Evolutionary conservation across 2,113 vertebrate species (phyloP).

Genomic region (Kryptolebias marmoratus): DNA sequence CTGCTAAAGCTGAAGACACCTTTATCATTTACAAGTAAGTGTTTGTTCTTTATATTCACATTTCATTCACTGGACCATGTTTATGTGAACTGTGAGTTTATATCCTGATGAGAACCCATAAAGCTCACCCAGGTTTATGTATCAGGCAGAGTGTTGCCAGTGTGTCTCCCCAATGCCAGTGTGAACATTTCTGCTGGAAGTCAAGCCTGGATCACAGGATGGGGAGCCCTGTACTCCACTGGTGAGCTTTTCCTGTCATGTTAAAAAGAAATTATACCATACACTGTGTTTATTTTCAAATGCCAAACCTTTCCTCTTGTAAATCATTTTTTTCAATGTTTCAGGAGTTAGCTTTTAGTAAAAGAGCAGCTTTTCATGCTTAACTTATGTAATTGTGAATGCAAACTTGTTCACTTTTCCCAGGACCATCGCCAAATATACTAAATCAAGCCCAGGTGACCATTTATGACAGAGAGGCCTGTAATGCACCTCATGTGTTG

Average conservation of each 20-base stretch:
- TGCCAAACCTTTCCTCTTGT: too few species aligned
- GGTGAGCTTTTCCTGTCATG: conserved; percentile 40
- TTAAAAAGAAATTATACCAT: too few species aligned
- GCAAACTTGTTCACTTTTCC: conserved; percentile 8
- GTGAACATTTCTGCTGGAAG: conserved; percentile 37
- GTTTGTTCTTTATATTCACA: background rate
- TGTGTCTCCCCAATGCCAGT: conserved; percentile 76
- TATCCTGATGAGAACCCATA: background rate
- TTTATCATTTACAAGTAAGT: conserved; percentile 64
- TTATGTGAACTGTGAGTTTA: background rate
- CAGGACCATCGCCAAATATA: conserved; percentile 77
- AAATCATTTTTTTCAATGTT: too few species aligned
- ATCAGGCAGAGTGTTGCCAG: conserved; percentile 65
- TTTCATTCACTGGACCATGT: background rate
- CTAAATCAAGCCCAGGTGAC: conserved; percentile 81
- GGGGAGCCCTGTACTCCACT: conserved; percentile 52
- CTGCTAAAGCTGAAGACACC: conserved; percentile 69
- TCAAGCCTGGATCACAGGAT: conserved; percentile 75
- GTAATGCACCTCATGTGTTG: conserved; percentile 79
- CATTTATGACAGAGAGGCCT: conserved; percentile 78
- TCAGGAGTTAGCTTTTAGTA: background rate
- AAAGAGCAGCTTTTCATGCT: background rate
- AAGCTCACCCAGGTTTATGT: background rate
- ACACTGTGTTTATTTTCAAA: too few species aligned
- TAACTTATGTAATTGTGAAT: background rate